Percentiles rank a stretch among this genome's conserved stretches.
Evolutionary conservation across 1,140 invertebrate species (phyloP).

Genomic region (Lepidostoma basale): DNA sequence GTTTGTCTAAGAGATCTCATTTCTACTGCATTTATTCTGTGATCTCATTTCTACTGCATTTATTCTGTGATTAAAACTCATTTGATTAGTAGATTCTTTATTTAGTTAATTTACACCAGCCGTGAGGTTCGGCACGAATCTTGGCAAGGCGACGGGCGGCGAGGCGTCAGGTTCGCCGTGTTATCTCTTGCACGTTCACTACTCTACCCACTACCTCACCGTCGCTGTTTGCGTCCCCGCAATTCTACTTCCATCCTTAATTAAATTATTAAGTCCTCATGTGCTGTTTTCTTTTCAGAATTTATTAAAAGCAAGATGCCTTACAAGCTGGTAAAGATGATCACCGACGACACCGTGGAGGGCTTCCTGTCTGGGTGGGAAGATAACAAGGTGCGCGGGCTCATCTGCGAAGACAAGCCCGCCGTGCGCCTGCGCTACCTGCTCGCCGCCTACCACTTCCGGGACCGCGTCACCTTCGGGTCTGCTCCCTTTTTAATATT

Average conservation of each 20-base stretch:
- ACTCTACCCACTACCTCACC: not conserved
- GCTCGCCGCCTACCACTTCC: slow-evolving; percentile 85
- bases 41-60: too few relatives aligned
- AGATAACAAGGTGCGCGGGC: slow-evolving; percentile 88
- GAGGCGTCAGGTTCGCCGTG: too few relatives aligned
- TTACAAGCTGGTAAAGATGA: slow-evolving; percentile 73
- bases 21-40: too few relatives aligned
- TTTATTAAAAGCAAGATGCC: slow-evolving; percentile 86
- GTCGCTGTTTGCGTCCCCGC: not conserved
- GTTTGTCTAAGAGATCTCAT: too few relatives aligned
- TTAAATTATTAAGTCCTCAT: not conserved
- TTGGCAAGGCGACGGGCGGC: too few relatives aligned
- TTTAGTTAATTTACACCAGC: too few relatives aligned
- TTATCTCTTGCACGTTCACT: too few relatives aligned
- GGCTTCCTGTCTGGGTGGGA: slow-evolving; percentile 85
- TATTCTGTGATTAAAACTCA: too few relatives aligned
- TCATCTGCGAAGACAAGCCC: slow-evolving; percentile 84
- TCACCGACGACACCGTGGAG: slow-evolving; percentile 77
- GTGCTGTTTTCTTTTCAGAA: slow-evolving; percentile 62
- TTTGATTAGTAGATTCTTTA: too few relatives aligned
- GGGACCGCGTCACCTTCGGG: slow-evolving; percentile 87
- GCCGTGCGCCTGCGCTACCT: slow-evolving; percentile 83
- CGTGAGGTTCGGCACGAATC: too few relatives aligned
- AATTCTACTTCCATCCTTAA: not conserved
- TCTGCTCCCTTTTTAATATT: slow-evolving; percentile 57